These are phyloP conservation scores for Aquatica leii DNA, from an alignment of 2,888 invertebrate species.

Conservation along the genomic window DNA sequence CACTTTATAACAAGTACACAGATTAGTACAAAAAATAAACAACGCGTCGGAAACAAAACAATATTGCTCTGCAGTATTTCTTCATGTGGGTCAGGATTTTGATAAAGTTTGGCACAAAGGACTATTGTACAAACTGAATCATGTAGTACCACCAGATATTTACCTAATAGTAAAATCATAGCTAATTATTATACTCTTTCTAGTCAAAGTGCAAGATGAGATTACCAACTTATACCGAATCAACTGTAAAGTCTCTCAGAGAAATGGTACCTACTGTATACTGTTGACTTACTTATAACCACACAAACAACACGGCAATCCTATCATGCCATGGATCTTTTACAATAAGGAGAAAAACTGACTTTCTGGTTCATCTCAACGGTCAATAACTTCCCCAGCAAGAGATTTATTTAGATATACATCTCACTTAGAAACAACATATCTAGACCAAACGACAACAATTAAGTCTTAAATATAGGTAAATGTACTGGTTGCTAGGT, in stretches of 20 bases:
- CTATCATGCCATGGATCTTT: slow-evolving; percentile 6
- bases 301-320: neutral
- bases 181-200: neutral
- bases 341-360: neutral
- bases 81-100: neutral
- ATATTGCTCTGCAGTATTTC: slow-evolving; percentile 6
- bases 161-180: neutral
- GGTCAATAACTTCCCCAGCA: neutral
- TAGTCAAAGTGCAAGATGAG: slow-evolving; percentile 4
- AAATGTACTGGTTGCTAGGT: slow-evolving; percentile 17
- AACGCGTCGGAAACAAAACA: slow-evolving; percentile 2
- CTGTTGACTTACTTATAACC: neutral
- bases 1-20: neutral
- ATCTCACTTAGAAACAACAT: slow-evolving; percentile 8
- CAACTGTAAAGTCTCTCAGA: neutral
- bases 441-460: slow-evolving; percentile 7
- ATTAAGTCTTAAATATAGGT: slow-evolving; percentile 7
- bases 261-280: neutral
- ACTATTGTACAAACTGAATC: neutral
- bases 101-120: neutral
- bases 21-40: neutral
- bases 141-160: neutral
- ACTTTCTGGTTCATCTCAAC: neutral
- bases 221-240: neutral
- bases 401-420: neutral